A percentile compares a stretch with the other conserved stretches of the same genome.
Conservation (phyloP, 2,888 invertebrate genomes). For the Drosophila gaucha region DNA sequence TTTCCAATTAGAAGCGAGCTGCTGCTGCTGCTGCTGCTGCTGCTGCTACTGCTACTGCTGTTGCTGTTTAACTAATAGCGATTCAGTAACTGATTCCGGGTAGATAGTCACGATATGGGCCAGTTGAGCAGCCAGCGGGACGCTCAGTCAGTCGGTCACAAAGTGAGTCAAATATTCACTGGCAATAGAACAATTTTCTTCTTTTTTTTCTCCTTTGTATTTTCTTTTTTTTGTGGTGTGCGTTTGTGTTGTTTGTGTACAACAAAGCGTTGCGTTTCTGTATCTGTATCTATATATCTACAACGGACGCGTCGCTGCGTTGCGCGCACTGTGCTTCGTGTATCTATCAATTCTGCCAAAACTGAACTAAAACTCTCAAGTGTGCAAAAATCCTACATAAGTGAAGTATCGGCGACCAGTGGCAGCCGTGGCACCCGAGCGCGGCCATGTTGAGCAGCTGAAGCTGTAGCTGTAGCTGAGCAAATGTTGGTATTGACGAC, state of each 20-base stretch:
- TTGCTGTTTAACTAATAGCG: constrained; percentile 29
- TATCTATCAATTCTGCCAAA: constrained; percentile 75
- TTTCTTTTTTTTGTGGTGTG: neutral
- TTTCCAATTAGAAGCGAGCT: constrained; percentile 54
- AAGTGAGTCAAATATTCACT: constrained; percentile 24
- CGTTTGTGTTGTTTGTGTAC: constrained; percentile 26
- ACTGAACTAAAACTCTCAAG: constrained; percentile 80
- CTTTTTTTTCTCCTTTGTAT: constrained; percentile 3
- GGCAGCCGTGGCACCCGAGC: constrained; percentile 27
- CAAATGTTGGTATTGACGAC: constrained; percentile 54
- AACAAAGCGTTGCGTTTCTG: constrained; percentile 41
- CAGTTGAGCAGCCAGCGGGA: constrained; percentile 11
- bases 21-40: constrained; percentile 18
- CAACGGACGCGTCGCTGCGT: constrained; percentile 36
- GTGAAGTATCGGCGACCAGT: constrained; percentile 53
- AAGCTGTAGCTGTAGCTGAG: constrained; percentile 39
- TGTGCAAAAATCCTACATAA: constrained; percentile 76
- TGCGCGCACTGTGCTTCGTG: constrained; percentile 62
- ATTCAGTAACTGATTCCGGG: constrained; percentile 21
- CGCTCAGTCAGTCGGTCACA: constrained; percentile 20
- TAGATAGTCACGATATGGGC: constrained; percentile 58
- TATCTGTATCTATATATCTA: constrained; percentile 56
- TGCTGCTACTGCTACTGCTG: constrained; percentile 19
- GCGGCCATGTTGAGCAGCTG: constrained; percentile 62
- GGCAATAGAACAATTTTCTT: constrained; percentile 4